Evolutionary conservation across 2,797 vertebrate genomes (phyloP), one percentile per base, ranked within the genome.

Genomic region (Podarcis siculus): DNA sequence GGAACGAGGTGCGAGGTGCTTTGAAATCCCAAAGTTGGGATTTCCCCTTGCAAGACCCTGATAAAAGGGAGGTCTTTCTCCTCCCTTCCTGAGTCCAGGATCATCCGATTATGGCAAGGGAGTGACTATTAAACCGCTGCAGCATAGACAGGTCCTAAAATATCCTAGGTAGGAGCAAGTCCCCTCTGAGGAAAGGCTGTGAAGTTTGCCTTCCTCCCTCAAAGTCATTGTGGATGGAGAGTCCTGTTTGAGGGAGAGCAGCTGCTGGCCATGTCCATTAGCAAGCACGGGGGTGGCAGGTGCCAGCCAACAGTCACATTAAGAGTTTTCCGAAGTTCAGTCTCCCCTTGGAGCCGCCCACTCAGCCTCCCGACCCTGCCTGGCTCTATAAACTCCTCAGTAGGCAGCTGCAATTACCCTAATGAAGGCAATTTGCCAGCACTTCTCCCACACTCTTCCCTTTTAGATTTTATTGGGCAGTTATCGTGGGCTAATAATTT

Each of bases 251-350:
- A 23, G 15, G 0, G 42, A 39, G 49, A 9, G 15, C 82, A 79
- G 49, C 67, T 64, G 67, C 35, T 45, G 42, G 9, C 6, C 30
- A 8, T 13, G 19, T 79, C 66, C 45, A 19, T 64, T 45, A 32
- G 73, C 79, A 37, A 55, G 37, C 2, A 1, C 5, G 42, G 17
- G 64, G 23, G 45, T 55, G 49, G 49, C 49, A 55, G 19, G 23
- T 37, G 58, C 30, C 8, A 8, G 30, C 0, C 3, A 0, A 2
- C 3, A 10, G 6, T 17, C 35, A n/a, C 5, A 0, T 30, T 23
- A 13, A 23, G 2, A 39, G 8, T 10, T 2, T 23, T 25, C 30
- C 75, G 32, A 86, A 10, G 37, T 79, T 30, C 4, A 42, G 32
- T 30, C 81, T 32, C 13, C 30, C 30, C 9, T 12, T 0, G 21